Evolutionary conservation across 2,888 invertebrate species (phyloP), one percentile per base, ranked within the genome.

Genomic region (Brenthis ino): DNA sequence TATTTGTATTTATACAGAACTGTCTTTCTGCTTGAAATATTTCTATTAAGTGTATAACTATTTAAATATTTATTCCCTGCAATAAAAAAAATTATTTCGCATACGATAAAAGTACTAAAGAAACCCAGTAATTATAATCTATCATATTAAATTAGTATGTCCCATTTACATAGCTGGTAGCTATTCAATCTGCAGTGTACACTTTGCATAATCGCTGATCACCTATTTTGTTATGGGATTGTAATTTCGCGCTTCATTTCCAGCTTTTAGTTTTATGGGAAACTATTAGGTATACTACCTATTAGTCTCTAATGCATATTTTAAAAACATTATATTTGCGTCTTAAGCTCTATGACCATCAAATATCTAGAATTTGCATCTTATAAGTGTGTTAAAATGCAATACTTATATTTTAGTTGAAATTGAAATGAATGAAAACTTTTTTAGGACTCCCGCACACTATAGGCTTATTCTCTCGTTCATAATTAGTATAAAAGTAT

Each of bases 161-260:
- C 50, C 48, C 60, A 43, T 43, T 11, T 43, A 43, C 37, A 43
- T 50, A 20, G 58, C 48, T 58, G 48, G 14, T 28, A 33, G 50
- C 60, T 37, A 37, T 50, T 28, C 24, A 28, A 28, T 60, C 48
- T 48, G 50, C 50, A 50, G 24, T 13, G 50, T 16, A 8, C 6
- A 28, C 33, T 60, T 60, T 60, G 60, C 60, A 60, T 60, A 60
- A 60, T 60, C 60, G 50, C 50, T 33, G 28, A 60, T 60, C 50
- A 43, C 50, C 60, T 47, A 60, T 60, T 60, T 50, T 60, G 60
- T 50, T 60, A 50, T 50, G 28, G 6, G 28, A 50, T 33, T 33
- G 48, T 60, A 50, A 60, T 60, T 60, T 60, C 16, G 16, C 50
- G 60, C 60, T 60, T 60, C 50, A 33, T 60, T 60, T 50, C n/a